Evolutionary conservation across 2,888 invertebrate genomes (phyloP).

Genomic region (Bellardia pandia): DNA sequence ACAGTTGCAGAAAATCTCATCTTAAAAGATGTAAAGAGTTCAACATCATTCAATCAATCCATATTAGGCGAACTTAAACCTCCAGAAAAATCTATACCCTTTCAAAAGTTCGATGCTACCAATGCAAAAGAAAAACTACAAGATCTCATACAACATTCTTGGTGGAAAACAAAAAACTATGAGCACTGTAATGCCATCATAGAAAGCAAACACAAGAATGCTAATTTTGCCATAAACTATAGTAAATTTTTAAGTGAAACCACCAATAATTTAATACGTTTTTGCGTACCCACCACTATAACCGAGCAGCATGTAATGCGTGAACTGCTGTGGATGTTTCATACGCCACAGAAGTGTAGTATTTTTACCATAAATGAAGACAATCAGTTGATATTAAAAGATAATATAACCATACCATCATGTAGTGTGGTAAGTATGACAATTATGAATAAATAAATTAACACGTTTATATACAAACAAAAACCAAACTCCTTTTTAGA

Average conservation of each 20-base stretch:
- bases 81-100: constrained; percentile 76
- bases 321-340: constrained; percentile 83
- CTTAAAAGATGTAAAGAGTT: constrained; percentile 40
- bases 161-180: constrained; percentile 82
- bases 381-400: constrained; percentile 75
- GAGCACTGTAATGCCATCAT: constrained; percentile 78
- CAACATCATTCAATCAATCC: constrained; percentile 39
- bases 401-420: constrained; percentile 80
- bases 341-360: constrained; percentile 78
- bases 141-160: constrained; percentile 83
- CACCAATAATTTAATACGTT: constrained; percentile 74
- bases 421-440: constrained; percentile 78
- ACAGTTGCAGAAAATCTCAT: constrained; percentile 28
- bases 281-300: constrained; percentile 77
- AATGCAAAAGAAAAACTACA: constrained; percentile 80
- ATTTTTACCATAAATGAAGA: constrained; percentile 78
- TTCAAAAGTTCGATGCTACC: constrained; percentile 75
- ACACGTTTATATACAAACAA: neutral
- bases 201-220: constrained; percentile 79
- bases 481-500: constrained; percentile 73
- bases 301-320: constrained; percentile 81
- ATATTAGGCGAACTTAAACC: constrained; percentile 72
- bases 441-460: neutral
- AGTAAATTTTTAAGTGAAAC: constrained; percentile 76
- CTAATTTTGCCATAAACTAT: constrained; percentile 84